Base-by-base conservation (phyloP, 2,113 vertebrate genomes). In the Melospiza melodia region DNA sequence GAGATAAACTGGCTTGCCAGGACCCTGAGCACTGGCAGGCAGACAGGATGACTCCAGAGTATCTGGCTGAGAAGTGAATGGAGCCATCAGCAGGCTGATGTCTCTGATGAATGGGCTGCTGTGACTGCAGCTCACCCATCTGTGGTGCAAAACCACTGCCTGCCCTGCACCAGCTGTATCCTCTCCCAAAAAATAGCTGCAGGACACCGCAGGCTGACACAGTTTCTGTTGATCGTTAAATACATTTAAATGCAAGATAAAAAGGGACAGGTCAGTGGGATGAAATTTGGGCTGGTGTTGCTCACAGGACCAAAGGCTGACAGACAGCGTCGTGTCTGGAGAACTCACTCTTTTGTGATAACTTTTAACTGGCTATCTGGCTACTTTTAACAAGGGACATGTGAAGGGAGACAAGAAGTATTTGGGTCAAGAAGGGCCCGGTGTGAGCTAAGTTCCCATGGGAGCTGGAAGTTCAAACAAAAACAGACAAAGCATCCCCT, bases 381-480 rank as follows among this genome's bases (percentile, higher is more conserved):
- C 43, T 81, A 39, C 78, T 58, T 58, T 68, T 33, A 48, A 81
- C 33, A 69, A 24, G 59, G 46, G 63, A 54, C 33, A 21, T 21
- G 6, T 49, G 48, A 77, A 84, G n/a, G 35, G 27, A 90, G 27
- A 86, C 39, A 31, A 83, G 58, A 61, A 80, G 7, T 67, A 63
- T 77, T 66, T 55, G 12, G 25, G 43, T 58, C 55, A 58, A 77
- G 58, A 44, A 80, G 11, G 15, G 57, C 17, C 35, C 54, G 5
- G 12, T 63, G 22, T 31, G 59, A 95, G 61, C 21, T 61, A 75
- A 79, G 8, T 39, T 88, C 48, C 68, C 1, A 0, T 44, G 63
- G 57, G 63, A 93, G 24, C 49, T 75, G 37, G 72, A 90, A 88
- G 10, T 74, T 94, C 51, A 92, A 95, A 95, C 41, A 62, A 80